phyloP scores from a whole-genome alignment of 1,140 invertebrate genomes.

The Drosophila mayri region DNA sequence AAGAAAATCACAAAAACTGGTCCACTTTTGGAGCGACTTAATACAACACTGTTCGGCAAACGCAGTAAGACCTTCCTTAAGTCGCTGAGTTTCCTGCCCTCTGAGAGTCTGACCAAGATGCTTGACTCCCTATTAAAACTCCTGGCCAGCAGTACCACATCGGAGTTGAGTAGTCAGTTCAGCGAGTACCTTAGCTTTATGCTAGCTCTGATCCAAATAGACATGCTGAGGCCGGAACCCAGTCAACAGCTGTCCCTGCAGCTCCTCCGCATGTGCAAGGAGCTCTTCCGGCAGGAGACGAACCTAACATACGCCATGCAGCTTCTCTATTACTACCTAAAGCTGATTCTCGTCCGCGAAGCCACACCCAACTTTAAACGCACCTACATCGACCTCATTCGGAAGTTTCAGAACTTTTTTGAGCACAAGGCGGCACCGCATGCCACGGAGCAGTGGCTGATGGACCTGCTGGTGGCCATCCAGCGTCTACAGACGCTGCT shows the following conservation, averaged over 20 bases:
- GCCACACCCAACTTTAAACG: slow-evolving; percentile 20
- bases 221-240: slow-evolving; percentile 15
- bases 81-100: slow-evolving; percentile 27
- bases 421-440: slow-evolving; percentile 25
- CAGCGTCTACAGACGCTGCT: slow-evolving; percentile 45
- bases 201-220: slow-evolving; percentile 44
- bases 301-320: slow-evolving; percentile 38
- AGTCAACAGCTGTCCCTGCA: slow-evolving; percentile 33
- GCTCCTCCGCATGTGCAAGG: slow-evolving; percentile 49
- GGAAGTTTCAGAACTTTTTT: slow-evolving; percentile 51
- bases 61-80: slow-evolving; percentile 35
- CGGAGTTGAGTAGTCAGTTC: slow-evolving; percentile 34
- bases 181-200: slow-evolving; percentile 48
- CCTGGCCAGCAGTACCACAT: neutral
- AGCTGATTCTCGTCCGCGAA: slow-evolving; percentile 39
- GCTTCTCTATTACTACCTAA: slow-evolving; percentile 64
- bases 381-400: slow-evolving; percentile 42
- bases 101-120: slow-evolving; percentile 22
- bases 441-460: slow-evolving; percentile 53
- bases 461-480: slow-evolving; percentile 47
- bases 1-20: slow-evolving; percentile 4
- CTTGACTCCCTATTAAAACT: slow-evolving; percentile 40
- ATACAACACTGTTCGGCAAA: slow-evolving; percentile 44
- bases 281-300: neutral
- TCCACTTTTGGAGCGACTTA: slow-evolving; percentile 39